Base-by-base conservation (phyloP, 2,888 invertebrate species). In the Macroteleia sp. region DNA sequence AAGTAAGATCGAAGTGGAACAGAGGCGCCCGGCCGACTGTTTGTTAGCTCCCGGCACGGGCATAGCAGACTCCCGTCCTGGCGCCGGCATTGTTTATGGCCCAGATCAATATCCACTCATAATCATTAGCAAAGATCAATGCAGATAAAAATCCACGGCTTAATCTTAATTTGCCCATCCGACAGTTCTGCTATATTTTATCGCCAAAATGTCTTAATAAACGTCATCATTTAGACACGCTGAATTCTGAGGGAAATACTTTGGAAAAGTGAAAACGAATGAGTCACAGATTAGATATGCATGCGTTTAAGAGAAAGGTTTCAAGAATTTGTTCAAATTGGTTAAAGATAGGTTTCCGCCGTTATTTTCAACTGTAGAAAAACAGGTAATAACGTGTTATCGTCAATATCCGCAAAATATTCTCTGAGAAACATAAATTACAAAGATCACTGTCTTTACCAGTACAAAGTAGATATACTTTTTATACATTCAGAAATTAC, bases 61-160 rank as follows among this genome's bases (percentile, higher is more conserved):
- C 80, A 70, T 42, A 39, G 16, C 57, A 73, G 77, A 70, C 82
- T 74, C 78, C 69, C 74, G 76, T 64, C 48, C 81, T 83, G 86
- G 88, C 89, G 88, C 90, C 89, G 86, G 85, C 77, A 80, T 81
- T 81, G 83, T 84, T 85, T 85, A 85, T 82, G 79, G 71, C 67
- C 77, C 73, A 61, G 79, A 84, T 83, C 82, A 76, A 82, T 82
- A 79, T 80, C 79, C 77, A 56, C 82, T 57, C 74, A 59, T 57
- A 71, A 77, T 77, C 77, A 71, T 70, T 77, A 77, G 71, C 70
- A 32, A 54, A 64, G 71, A 71, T 77, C 71, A 30, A 52, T 70
- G 46, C 50, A 44, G 67, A 57, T 71, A 67, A 67, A 56, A 32
- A 25, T 30, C 36, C 64, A 25, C 46, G 59, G 30, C 34, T 61